Percentiles rank a stretch among this genome's conserved stretches.
These are phyloP conservation scores for Arrhamphus sclerolepis DNA, from an alignment of 2,797 vertebrate species.

Conservation along the genomic window DNA sequence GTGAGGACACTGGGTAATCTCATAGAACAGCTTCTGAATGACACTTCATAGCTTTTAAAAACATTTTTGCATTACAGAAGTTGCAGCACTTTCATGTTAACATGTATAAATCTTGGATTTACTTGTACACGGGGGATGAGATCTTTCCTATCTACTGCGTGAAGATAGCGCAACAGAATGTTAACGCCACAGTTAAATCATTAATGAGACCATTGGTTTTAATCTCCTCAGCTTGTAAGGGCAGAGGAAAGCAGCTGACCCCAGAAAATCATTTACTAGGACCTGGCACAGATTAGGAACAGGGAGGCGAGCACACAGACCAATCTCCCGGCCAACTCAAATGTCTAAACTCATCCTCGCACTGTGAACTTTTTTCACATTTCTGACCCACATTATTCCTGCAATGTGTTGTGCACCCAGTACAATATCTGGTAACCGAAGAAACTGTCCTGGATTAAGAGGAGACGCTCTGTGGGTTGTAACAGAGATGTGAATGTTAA, in stretches of 20 bases:
- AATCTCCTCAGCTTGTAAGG: conserved; percentile 65
- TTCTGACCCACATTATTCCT: conserved; percentile 24
- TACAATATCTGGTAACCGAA: conserved; percentile 45
- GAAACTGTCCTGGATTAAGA: conserved; percentile 52
- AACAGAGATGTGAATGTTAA: conserved; percentile 68
- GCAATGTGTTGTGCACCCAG: conserved; percentile 14
- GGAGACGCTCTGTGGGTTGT: conserved; percentile 53
- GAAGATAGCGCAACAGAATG: conserved; percentile 48
- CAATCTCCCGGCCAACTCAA: conserved; percentile 27
- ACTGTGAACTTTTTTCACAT: conserved; percentile 34
- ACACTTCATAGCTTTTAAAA: conserved; percentile 11
- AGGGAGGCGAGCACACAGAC: conserved; percentile 22
- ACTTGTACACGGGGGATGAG: conserved; percentile 1
- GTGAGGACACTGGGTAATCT: conserved; percentile 12
- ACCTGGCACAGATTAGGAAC: conserved; percentile 53
- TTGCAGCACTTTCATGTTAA: conserved; percentile 7
- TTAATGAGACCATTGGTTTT: conserved; percentile 64
- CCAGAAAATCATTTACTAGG: conserved; percentile 73
- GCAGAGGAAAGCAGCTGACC: conserved; percentile 64
- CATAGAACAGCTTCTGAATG: conserved; percentile 2
- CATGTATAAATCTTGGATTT: conserved; percentile 11
- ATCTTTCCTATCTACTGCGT: conserved; percentile 14
- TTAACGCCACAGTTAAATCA: conserved; percentile 69
- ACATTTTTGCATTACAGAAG: conserved; percentile 14
- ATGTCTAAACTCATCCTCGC: conserved; percentile 24